phyloP scores from a whole-genome alignment of 1,140 invertebrate genomes.

The Lordiphosa mommai region DNA sequence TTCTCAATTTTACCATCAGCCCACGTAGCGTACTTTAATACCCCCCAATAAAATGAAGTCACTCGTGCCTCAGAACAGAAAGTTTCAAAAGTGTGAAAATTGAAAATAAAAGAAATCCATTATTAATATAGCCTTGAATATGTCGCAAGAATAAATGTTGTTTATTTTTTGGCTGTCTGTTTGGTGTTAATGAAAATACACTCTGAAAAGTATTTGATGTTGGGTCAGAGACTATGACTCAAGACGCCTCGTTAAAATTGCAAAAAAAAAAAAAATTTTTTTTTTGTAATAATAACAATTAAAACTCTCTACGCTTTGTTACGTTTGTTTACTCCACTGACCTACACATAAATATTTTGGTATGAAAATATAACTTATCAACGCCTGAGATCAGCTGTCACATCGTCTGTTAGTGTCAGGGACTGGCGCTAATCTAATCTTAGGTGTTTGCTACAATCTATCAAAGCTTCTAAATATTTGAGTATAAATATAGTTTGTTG shows the following conservation, averaged over 20 bases:
- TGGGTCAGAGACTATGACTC: neutral
- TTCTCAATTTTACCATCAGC: conserved; percentile 48
- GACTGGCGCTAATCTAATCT: conserved; percentile 34
- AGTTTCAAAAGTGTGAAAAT: conserved; percentile 51
- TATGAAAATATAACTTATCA: conserved; percentile 28
- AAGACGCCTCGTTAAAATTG: no score
- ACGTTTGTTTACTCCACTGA: no score
- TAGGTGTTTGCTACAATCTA: conserved; percentile 23
- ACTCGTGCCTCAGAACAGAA: conserved; percentile 23
- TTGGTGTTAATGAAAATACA: conserved; percentile 56
- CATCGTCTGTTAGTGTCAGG: conserved; percentile 13
- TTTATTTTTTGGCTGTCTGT: conserved; percentile 18
- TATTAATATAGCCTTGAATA: conserved; percentile 71
- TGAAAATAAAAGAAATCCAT: conserved; percentile 60
- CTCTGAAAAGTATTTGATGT: conserved; percentile 14
- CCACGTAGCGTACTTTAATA: conserved; percentile 24
- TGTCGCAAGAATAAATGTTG: conserved; percentile 67
- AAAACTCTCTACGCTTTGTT: no score
- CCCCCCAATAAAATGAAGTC: conserved; percentile 55
- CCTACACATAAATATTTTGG: conserved; percentile 1
- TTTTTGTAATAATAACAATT: no score
- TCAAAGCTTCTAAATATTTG: conserved; percentile 5
- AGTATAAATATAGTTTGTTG: neutral
- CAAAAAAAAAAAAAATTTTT: no score
- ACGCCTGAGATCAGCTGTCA: conserved; percentile 15